Percentiles rank a stretch among this genome's conserved stretches.
These are phyloP conservation scores for Peucedramus taeniatus DNA, from an alignment of 2,113 vertebrate species.

Conservation along the genomic window DNA sequence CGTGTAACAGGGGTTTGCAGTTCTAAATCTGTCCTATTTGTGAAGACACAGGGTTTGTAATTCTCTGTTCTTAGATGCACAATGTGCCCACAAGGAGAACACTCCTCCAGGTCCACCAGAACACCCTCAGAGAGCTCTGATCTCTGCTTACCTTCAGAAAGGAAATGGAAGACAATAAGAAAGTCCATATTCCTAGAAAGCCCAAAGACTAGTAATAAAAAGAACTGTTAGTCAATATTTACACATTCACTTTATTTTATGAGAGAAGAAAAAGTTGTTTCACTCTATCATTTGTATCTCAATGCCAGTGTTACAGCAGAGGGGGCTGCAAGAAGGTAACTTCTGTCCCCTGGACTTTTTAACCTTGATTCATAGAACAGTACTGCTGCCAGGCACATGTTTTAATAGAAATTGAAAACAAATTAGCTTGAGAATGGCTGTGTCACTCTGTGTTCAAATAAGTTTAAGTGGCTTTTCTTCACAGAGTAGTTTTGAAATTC, in stretches of 20 bases:
- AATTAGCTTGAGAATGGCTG: neutral
- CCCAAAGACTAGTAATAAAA: constrained; percentile 41
- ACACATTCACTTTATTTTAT: neutral
- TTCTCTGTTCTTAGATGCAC: neutral
- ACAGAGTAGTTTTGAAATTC: neutral
- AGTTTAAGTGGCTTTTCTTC: neutral
- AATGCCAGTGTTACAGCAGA: neutral
- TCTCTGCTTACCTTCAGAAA: neutral
- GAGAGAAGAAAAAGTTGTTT: neutral
- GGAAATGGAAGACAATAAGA: constrained; percentile 9
- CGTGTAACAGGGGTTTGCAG: neutral
- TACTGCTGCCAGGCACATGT: neutral
- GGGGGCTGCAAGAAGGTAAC: neutral
- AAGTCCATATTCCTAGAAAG: neutral
- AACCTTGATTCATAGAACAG: neutral
- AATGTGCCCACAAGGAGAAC: neutral
- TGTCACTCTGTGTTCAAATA: neutral
- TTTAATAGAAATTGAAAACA: neutral
- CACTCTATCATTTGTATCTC: neutral
- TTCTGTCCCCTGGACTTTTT: neutral
- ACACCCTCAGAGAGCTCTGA: neutral
- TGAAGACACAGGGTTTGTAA: neutral
- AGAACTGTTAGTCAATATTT: neutral
- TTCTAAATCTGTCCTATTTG: neutral
- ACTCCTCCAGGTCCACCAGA: constrained; percentile 40